These are phyloP conservation scores for Pseudomyrmex sp. DNA, from an alignment of 1,140 invertebrate genomes.

Conservation along the genomic window DNA sequence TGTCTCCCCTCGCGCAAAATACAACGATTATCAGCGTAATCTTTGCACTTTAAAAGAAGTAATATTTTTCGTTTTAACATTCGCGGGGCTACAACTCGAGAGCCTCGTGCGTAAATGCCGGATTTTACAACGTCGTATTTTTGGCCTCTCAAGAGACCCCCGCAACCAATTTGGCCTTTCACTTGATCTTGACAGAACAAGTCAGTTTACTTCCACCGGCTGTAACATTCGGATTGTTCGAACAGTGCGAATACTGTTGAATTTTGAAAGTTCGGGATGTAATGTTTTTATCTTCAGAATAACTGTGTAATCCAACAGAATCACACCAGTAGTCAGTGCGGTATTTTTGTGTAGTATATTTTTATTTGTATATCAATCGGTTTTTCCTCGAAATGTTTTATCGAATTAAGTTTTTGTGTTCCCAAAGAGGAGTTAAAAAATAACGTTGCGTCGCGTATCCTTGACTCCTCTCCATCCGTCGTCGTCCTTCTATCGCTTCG, in stretches of 20 bases:
- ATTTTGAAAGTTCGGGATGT: neutral
- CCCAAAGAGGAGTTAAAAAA: neutral
- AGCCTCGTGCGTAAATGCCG: neutral
- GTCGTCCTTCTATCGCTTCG: constrained; percentile 15
- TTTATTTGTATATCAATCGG: no score
- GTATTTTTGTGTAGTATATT: no score
- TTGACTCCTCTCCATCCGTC: neutral
- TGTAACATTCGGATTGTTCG: no score
- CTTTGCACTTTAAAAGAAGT: neutral
- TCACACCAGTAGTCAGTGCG: no score
- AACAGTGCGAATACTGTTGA: neutral
- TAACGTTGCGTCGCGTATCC: neutral
- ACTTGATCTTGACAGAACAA: constrained; percentile 67
- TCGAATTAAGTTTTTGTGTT: neutral
- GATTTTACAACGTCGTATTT: constrained; percentile 49
- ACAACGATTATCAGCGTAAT: no score
- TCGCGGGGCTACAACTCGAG: neutral
- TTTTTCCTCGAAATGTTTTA: neutral
- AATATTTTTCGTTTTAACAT: neutral
- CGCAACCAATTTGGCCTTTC: constrained; percentile 60
- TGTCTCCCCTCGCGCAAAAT: no score
- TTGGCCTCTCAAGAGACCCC: constrained; percentile 52
- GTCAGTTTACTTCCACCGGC: neutral
- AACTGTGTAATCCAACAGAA: no score
- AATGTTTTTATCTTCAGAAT: neutral